These are phyloP conservation scores for Magallana gigas DNA, from an alignment of 1,140 invertebrate species.

Conservation along the genomic window DNA sequence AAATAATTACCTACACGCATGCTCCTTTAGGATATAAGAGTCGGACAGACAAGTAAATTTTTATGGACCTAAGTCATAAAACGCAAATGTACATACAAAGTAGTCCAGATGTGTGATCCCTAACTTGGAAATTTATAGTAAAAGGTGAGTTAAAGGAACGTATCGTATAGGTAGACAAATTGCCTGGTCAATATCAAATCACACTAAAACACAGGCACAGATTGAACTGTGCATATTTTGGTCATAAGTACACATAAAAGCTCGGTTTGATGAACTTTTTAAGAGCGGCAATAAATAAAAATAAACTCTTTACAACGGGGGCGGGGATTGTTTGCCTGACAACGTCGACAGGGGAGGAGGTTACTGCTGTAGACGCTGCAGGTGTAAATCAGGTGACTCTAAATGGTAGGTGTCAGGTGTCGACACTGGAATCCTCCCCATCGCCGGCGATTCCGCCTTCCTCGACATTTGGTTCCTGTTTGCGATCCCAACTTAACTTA, in stretches of 20 bases:
- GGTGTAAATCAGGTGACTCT: conserved; percentile 26
- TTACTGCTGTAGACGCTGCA: background rate
- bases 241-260: conserved; percentile 17
- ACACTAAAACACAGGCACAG: conserved; percentile 16
- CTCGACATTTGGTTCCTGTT: background rate
- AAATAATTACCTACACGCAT: conserved; percentile 60
- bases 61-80: conserved; percentile 26
- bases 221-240: conserved; percentile 34
- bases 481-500: background rate
- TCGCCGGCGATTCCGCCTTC: background rate
- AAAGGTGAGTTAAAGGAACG: background rate
- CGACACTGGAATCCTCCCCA: conserved; percentile 12
- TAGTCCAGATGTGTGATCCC: conserved; percentile 34
- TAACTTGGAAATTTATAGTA: background rate
- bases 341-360: background rate
- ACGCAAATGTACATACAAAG: conserved; percentile 32
- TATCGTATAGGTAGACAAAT: conserved; percentile 6
- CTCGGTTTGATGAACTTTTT: conserved; percentile 24
- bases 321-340: background rate
- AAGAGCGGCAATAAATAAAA: conserved; percentile 32
- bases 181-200: conserved; percentile 33
- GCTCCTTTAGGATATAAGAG: conserved; percentile 42
- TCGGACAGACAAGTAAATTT: conserved; percentile 23
- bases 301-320: background rate
- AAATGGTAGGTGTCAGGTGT: conserved; percentile 16